Conservation (phyloP, 2,888 invertebrate genomes). For the Caenorhabditis doughertyi region DNA sequence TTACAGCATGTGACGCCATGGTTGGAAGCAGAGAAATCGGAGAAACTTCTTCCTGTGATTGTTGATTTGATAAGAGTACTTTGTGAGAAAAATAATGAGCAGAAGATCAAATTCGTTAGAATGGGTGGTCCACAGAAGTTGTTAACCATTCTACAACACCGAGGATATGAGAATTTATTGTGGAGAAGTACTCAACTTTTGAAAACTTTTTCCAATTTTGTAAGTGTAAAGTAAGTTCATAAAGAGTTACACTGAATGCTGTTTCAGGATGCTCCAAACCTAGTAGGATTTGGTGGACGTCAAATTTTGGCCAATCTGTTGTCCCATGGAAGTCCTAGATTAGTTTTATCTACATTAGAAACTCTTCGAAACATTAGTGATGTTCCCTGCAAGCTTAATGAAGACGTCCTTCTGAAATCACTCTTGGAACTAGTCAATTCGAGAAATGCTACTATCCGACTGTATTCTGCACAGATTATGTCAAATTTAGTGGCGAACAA, state of each 20-base stretch:
- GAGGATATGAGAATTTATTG: constrained; percentile 75
- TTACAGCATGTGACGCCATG: constrained; percentile 65
- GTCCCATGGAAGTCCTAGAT: constrained; percentile 69
- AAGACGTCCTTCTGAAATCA: constrained; percentile 58
- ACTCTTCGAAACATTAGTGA: constrained; percentile 74
- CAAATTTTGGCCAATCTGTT: constrained; percentile 58
- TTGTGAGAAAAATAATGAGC: constrained; percentile 74
- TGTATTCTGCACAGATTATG: constrained; percentile 73
- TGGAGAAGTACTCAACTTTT: constrained; percentile 74
- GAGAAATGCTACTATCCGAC: constrained; percentile 57
- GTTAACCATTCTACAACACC: constrained; percentile 65
- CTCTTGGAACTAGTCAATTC: constrained; percentile 65
- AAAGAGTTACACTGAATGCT: background rate
- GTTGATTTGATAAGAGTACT: constrained; percentile 76
- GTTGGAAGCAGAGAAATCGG: constrained; percentile 74
- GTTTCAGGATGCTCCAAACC: constrained; percentile 62
- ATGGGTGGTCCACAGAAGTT: constrained; percentile 65
- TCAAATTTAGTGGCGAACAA: constrained; percentile 79
- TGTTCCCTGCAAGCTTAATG: constrained; percentile 59
- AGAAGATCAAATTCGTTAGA: constrained; percentile 68
- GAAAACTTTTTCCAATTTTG: constrained; percentile 72
- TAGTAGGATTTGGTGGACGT: constrained; percentile 63
- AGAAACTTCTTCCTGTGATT: constrained; percentile 79
- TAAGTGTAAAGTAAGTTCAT: constrained; percentile 45
- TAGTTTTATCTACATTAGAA: constrained; percentile 71